A percentile compares a stretch with the other conserved stretches of the same genome.
phyloP scores from a whole-genome alignment of 2,888 invertebrate species.

The Erebia aethiops region DNA sequence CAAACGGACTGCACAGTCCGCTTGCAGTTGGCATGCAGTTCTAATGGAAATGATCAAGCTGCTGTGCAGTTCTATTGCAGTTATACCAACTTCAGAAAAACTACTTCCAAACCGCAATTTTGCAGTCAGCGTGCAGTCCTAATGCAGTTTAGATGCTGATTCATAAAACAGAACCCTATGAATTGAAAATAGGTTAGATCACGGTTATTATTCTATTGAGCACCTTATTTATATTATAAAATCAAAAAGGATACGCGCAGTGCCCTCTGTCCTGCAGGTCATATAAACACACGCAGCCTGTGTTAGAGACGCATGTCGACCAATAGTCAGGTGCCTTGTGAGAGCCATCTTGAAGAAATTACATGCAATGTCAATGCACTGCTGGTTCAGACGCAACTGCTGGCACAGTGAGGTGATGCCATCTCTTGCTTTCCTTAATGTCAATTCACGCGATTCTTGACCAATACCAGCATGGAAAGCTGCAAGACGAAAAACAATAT shows the following conservation, averaged over 20 bases:
- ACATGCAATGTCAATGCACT: conserved; percentile 96
- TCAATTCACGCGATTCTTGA: conserved; percentile 96
- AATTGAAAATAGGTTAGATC: too few relatives aligned
- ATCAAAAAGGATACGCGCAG: conserved; percentile 91
- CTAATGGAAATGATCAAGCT: too few relatives aligned
- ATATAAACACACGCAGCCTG: conserved; percentile 99
- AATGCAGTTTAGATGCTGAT: too few relatives aligned
- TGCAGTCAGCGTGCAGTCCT: too few relatives aligned
- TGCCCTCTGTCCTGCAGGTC: conserved; percentile 97
- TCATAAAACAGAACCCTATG: too few relatives aligned
- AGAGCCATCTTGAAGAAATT: conserved; percentile 97
- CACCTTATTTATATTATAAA: background rate
- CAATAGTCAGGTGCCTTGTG: conserved; percentile 92
- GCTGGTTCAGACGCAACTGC: conserved; percentile 93
- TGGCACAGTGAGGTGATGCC: conserved; percentile 93
- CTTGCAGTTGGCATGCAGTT: too few relatives aligned
- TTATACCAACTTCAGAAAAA: too few relatives aligned
- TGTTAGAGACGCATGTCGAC: conserved; percentile 94
- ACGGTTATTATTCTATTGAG: too few relatives aligned
- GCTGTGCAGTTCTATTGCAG: too few relatives aligned
- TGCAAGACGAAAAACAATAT: conserved; percentile 47
- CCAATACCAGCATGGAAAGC: conserved; percentile 91
- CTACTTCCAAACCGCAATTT: too few relatives aligned
- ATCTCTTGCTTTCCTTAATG: conserved; percentile 92
- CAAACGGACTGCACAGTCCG: too few relatives aligned